These are phyloP conservation scores for Campylomormyrus numenius DNA, from an alignment of 2,113 vertebrate genomes.

Conservation along the genomic window DNA sequence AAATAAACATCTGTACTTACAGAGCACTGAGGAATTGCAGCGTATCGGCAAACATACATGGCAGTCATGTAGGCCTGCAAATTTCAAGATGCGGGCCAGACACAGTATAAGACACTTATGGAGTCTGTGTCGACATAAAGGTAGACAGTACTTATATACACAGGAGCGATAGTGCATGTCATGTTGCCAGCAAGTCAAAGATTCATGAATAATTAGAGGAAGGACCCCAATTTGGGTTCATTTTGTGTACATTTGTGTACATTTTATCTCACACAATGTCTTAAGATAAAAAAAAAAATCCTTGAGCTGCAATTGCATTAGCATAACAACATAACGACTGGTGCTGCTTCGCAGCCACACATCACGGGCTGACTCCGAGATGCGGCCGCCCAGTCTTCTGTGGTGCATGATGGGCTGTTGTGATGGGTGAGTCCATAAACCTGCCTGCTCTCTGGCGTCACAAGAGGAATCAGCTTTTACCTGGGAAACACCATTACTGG, in stretches of 20 bases:
- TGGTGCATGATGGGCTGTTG: slow-evolving; percentile 23
- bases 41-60: background rate
- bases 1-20: background rate
- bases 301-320: background rate
- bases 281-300: background rate
- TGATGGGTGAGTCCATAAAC: slow-evolving; percentile 75
- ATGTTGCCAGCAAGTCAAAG: background rate
- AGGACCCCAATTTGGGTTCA: background rate
- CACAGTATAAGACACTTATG: no score
- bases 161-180: background rate
- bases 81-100: background rate
- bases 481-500: slow-evolving; percentile 80
- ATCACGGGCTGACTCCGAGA: background rate
- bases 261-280: background rate
- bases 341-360: background rate
- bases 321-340: background rate
- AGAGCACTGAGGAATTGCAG: background rate
- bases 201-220: background rate
- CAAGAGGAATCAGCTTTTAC: slow-evolving; percentile 78
- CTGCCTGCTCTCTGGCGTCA: slow-evolving; percentile 80
- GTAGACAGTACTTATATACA: background rate
- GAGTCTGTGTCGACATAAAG: background rate
- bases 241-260: background rate
- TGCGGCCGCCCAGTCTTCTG: background rate
- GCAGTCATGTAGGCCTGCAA: background rate